Evolutionary conservation across 2,113 vertebrate species (phyloP).

Genomic region (Tragelaphus imberbis): DNA sequence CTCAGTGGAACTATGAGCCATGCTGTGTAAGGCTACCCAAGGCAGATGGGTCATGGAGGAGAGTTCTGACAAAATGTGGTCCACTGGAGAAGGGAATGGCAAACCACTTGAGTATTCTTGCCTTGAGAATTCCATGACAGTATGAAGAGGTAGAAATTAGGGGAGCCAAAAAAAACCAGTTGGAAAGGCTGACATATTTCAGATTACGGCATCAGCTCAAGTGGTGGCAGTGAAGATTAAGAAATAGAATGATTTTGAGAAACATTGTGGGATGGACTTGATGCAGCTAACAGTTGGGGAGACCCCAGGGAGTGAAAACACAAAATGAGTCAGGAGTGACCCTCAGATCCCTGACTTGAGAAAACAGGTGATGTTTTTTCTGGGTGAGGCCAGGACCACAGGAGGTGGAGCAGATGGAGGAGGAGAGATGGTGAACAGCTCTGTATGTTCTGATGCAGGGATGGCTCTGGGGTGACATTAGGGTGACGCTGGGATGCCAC

Average conservation of each 20-base stretch:
- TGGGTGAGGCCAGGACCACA: no score
- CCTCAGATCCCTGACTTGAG: background rate
- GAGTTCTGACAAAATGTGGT: background rate
- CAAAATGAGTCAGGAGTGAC: background rate
- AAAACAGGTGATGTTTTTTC: background rate
- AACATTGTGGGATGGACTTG: background rate
- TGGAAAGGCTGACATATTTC: background rate
- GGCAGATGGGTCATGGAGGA: background rate
- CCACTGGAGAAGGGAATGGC: background rate
- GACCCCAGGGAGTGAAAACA: background rate
- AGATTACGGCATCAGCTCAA: background rate
- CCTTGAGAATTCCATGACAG: background rate
- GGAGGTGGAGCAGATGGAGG: background rate
- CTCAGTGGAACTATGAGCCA: background rate
- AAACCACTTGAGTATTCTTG: background rate
- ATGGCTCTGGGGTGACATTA: background rate
- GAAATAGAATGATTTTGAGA: background rate
- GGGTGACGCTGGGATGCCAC: accelerated
- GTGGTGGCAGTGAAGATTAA: background rate
- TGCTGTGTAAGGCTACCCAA: background rate
- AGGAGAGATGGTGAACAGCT: background rate
- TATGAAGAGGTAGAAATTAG: background rate
- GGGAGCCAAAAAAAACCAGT: background rate
- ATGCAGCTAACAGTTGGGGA: background rate
- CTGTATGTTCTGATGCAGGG: accelerated